Conservation (phyloP, 2,888 invertebrate genomes). For the Gari tellinella region DNA sequence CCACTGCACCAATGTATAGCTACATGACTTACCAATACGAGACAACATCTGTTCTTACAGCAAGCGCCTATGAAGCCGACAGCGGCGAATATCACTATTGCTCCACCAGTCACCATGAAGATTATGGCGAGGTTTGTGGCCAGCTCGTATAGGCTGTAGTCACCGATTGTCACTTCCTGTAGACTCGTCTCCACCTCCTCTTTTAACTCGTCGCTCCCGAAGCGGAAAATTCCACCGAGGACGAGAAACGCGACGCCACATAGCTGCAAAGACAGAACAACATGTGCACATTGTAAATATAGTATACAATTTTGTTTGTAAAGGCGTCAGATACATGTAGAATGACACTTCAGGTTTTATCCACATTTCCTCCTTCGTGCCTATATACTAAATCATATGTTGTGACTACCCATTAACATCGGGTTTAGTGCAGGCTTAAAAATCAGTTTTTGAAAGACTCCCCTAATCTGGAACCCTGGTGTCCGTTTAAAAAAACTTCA, state of each 20-base stretch:
- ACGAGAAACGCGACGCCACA: conserved; percentile 60
- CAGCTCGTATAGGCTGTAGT: conserved; percentile 46
- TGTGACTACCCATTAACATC: too few species aligned
- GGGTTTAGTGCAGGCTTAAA: too few species aligned
- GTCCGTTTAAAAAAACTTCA: too few species aligned
- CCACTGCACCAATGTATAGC: too few species aligned
- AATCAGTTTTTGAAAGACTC: too few species aligned
- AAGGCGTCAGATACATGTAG: too few species aligned
- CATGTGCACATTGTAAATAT: too few species aligned
- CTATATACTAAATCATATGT: too few species aligned
- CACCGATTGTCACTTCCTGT: conserved; percentile 36
- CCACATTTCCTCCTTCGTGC: too few species aligned
- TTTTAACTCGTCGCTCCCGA: conserved; percentile 47
- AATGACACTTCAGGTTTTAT: too few species aligned
- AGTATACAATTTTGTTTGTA: too few species aligned
- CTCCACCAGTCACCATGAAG: conserved; percentile 60
- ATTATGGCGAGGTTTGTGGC: conserved; percentile 52
- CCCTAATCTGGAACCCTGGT: too few species aligned
- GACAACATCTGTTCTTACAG: conserved; percentile 40
- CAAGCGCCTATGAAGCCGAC: conserved; percentile 65
- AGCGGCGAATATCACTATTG: conserved; percentile 56
- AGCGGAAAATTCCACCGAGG: conserved; percentile 58
- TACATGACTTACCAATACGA: conserved; percentile 63
- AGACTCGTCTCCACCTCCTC: conserved; percentile 50
- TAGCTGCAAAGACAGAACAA: conserved; percentile 48